Percentiles rank a stretch among this genome's conserved stretches.
Evolutionary conservation across 2,888 invertebrate species (phyloP).

Genomic region (Tuberolachnus salignus): DNA sequence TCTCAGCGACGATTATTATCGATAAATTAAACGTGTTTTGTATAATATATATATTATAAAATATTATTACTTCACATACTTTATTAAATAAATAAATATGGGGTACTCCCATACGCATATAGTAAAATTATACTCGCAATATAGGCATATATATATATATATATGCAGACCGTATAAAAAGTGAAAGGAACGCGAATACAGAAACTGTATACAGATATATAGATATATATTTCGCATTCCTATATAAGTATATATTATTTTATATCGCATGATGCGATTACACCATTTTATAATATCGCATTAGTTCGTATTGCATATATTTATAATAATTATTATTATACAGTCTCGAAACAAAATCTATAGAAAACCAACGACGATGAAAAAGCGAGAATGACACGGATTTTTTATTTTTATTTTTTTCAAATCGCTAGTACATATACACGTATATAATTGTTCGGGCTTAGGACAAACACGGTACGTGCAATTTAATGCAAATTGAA

Average conservation of each 20-base stretch:
- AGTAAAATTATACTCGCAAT: not conserved
- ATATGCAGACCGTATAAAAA: conserved; percentile 15
- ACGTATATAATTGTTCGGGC: too few species aligned
- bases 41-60: too few species aligned
- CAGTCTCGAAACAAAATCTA: conserved; percentile 19
- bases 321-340: conserved; percentile 9
- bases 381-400: too few species aligned
- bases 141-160: too few species aligned
- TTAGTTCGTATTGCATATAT: conserved; percentile 16
- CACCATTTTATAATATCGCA: conserved; percentile 15
- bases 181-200: conserved; percentile 35
- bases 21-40: conserved; percentile 7
- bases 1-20: not conserved
- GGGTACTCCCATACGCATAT: conserved; percentile 5
- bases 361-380: not conserved
- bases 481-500: too few species aligned
- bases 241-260: conserved; percentile 7
- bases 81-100: not conserved
- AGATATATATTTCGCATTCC: too few species aligned
- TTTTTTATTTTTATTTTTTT: too few species aligned
- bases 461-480: too few species aligned
- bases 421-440: too few species aligned
- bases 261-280: not conserved
- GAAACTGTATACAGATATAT: conserved; percentile 18
- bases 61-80: not conserved